A percentile compares a stretch with the other conserved stretches of the same genome.
phyloP scores from a whole-genome alignment of 1,140 invertebrate genomes.

The Drosophila fuyamai region DNA sequence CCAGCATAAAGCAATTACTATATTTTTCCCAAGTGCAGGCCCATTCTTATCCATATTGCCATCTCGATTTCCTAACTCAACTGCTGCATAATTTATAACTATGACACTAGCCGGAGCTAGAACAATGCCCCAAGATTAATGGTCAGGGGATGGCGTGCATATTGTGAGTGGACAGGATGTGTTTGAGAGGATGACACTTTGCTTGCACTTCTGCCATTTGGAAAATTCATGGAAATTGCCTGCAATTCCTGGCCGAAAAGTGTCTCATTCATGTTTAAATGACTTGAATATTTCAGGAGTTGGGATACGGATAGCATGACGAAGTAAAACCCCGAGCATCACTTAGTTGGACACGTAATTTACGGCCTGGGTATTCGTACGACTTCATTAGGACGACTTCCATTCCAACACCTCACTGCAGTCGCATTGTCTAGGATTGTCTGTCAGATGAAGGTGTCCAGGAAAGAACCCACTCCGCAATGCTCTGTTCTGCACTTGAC shows the following conservation, averaged over 20 bases:
- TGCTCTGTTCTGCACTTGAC: constrained; percentile 59
- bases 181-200: constrained; percentile 39
- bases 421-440: constrained; percentile 56
- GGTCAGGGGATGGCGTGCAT: constrained; percentile 35
- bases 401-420: constrained; percentile 44
- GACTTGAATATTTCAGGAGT: constrained; percentile 40
- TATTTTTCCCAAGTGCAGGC: constrained; percentile 13
- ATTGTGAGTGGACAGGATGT: constrained; percentile 46
- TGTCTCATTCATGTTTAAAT: constrained; percentile 38
- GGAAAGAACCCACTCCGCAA: not conserved
- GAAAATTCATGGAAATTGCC: constrained; percentile 36
- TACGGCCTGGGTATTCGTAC: constrained; percentile 22
- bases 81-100: constrained; percentile 76
- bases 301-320: constrained; percentile 8
- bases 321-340: constrained; percentile 19
- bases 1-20: not conserved
- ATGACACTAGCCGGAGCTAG: constrained; percentile 54
- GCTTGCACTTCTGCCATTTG: constrained; percentile 14
- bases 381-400: constrained; percentile 50
- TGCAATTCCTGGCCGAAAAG: constrained; percentile 31
- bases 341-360: constrained; percentile 43
- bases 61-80: constrained; percentile 46
- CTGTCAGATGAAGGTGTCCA: constrained; percentile 33
- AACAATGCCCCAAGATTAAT: constrained; percentile 78
- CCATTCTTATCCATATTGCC: constrained; percentile 28